Conservation (phyloP, 2,888 invertebrate genomes). For the Ophion ventricosus region DNA sequence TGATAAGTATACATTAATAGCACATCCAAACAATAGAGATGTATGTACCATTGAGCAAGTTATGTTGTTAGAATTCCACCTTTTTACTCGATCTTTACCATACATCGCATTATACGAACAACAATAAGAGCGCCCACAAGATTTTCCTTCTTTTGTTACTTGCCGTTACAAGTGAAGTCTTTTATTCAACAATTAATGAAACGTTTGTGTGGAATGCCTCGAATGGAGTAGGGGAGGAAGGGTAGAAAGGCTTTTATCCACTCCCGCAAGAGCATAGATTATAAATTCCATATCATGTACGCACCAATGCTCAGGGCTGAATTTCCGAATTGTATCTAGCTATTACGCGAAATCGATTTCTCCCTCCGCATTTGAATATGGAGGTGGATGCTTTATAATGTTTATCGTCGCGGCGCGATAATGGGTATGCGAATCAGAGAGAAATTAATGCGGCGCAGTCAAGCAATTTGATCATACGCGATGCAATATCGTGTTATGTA, state of each 20-base stretch:
- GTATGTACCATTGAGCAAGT: not conserved
- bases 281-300: slow-evolving; percentile 49
- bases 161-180: slow-evolving; percentile 37
- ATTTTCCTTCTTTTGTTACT: slow-evolving; percentile 50
- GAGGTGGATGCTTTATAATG: slow-evolving; percentile 30
- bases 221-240: slow-evolving; percentile 4
- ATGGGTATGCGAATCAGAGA: slow-evolving; percentile 56
- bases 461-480: slow-evolving; percentile 53
- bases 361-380: not conserved
- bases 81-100: slow-evolving; percentile 7
- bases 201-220: not conserved
- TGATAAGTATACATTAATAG: slow-evolving; percentile 12
- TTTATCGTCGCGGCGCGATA: slow-evolving; percentile 54
- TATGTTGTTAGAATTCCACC: slow-evolving; percentile 10
- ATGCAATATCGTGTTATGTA: slow-evolving; percentile 39
- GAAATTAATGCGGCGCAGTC: slow-evolving; percentile 60
- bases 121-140: slow-evolving; percentile 29
- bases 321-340: slow-evolving; percentile 51
- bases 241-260: slow-evolving; percentile 56
- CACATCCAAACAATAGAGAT: slow-evolving; percentile 23
- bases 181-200: slow-evolving; percentile 29
- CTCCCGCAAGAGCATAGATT: slow-evolving; percentile 54
- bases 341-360: slow-evolving; percentile 25
- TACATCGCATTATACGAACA: slow-evolving; percentile 27
- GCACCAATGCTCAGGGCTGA: slow-evolving; percentile 38